Percentiles rank a stretch among this genome's conserved stretches.
These are phyloP conservation scores for Euzetes globulus DNA, from an alignment of 2,888 invertebrate species.

Conservation along the genomic window DNA sequence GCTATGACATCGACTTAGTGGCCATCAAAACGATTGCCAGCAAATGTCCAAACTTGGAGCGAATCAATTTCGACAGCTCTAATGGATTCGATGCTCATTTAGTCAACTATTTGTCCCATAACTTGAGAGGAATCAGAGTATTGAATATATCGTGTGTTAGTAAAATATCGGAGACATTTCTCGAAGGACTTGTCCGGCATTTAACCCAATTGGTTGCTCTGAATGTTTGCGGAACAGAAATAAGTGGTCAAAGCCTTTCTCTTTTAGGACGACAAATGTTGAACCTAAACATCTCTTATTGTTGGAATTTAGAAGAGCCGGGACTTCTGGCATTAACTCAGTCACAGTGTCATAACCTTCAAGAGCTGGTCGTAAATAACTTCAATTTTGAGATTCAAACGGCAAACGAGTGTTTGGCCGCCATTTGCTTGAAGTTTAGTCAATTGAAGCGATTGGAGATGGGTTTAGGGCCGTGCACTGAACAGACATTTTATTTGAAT, in stretches of 20 bases:
- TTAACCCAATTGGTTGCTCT: neutral
- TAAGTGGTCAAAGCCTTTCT: neutral
- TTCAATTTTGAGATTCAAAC: neutral
- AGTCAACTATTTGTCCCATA: neutral
- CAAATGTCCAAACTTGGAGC: neutral
- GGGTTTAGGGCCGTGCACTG: slow-evolving; percentile 27
- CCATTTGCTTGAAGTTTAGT: neutral
- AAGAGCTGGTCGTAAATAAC: neutral
- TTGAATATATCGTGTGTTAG: slow-evolving; percentile 8
- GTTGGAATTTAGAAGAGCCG: neutral
- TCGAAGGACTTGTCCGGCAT: neutral
- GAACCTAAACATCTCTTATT: slow-evolving; percentile 10
- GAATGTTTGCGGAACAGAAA: slow-evolving; percentile 24
- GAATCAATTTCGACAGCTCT: slow-evolving; percentile 29
- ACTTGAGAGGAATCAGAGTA: neutral
- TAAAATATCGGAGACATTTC: neutral
- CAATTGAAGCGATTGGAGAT: slow-evolving; percentile 4
- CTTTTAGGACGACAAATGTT: neutral
- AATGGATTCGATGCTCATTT: neutral
- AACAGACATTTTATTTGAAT: neutral
- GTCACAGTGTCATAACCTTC: neutral
- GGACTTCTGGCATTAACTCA: neutral
- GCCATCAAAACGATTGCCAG: neutral
- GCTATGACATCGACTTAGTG: neutral
- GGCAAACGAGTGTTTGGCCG: neutral